Conservation (phyloP, 2,888 invertebrate species). For the Chrysotoxum bicinctum region DNA sequence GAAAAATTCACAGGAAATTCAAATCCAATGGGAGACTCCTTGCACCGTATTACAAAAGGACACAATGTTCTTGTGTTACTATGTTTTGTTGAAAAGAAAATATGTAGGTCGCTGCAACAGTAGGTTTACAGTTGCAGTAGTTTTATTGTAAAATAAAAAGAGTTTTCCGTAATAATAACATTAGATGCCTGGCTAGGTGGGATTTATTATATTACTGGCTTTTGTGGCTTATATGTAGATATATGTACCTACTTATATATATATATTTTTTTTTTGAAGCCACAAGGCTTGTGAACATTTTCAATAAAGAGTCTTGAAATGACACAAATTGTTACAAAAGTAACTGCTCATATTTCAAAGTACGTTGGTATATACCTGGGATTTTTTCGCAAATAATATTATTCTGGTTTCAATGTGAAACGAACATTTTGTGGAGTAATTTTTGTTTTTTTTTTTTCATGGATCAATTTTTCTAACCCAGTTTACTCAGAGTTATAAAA, state of each 20-base stretch:
- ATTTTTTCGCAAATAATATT: neutral
- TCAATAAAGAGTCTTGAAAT: constrained; percentile 15
- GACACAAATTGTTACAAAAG: constrained; percentile 20
- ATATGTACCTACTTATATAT: no score
- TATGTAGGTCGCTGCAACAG: constrained; percentile 1
- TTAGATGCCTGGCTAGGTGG: constrained; percentile 8
- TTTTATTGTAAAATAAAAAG: neutral
- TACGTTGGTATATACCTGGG: neutral
- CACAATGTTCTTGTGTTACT: constrained; percentile 7
- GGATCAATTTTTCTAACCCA: constrained; percentile 26
- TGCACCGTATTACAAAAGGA: constrained; percentile 15
- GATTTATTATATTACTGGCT: constrained; percentile 25
- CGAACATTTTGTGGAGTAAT: neutral
- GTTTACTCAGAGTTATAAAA: neutral
- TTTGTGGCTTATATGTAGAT: constrained; percentile 22
- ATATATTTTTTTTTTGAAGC: neutral
- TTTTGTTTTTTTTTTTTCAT: neutral
- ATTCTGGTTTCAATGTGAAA: neutral
- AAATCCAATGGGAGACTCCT: constrained; percentile 8
- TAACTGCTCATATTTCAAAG: constrained; percentile 17
- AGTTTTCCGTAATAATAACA: neutral
- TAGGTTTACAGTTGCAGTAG: neutral
- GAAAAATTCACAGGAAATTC: neutral
- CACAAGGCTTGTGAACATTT: neutral
- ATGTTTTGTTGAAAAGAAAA: neutral